phyloP scores from a whole-genome alignment of 2,113 vertebrate species.

The Prolemur simus region DNA sequence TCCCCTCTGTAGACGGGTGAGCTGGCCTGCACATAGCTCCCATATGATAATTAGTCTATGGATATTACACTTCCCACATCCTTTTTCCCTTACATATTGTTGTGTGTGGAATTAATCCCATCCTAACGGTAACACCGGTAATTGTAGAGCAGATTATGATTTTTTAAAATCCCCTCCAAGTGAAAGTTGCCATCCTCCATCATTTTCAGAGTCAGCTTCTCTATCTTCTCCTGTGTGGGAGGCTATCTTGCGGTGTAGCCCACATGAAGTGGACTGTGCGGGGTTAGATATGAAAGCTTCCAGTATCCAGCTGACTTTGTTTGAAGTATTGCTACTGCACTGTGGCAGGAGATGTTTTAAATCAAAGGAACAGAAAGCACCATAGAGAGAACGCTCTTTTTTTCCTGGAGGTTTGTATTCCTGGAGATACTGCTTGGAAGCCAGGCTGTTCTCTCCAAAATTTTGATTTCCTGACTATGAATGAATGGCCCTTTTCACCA shows the following conservation, averaged over 20 bases:
- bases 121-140: neutral
- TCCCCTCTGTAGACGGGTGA: neutral
- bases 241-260: slow-evolving; percentile 19
- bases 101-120: slow-evolving; percentile 18
- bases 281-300: slow-evolving; percentile 62
- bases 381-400: slow-evolving; percentile 30
- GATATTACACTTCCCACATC: neutral
- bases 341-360: slow-evolving; percentile 58
- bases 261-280: slow-evolving; percentile 36
- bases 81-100: neutral
- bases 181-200: neutral
- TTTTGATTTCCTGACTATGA: slow-evolving; percentile 24
- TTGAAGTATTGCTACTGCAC: slow-evolving; percentile 59
- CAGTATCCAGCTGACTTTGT: slow-evolving; percentile 47
- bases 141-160: slow-evolving; percentile 14
- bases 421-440: slow-evolving; percentile 47
- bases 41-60: neutral
- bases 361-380: slow-evolving; percentile 67
- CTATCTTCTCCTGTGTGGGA: slow-evolving; percentile 2
- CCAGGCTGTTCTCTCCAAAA: slow-evolving; percentile 46
- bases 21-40: neutral
- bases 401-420: slow-evolving; percentile 45
- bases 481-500: neutral
- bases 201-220: slow-evolving; percentile 4
- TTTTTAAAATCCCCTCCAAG: neutral